Evolutionary conservation across 2,888 invertebrate genomes (phyloP).

Genomic region (Cyaniris semiargus): DNA sequence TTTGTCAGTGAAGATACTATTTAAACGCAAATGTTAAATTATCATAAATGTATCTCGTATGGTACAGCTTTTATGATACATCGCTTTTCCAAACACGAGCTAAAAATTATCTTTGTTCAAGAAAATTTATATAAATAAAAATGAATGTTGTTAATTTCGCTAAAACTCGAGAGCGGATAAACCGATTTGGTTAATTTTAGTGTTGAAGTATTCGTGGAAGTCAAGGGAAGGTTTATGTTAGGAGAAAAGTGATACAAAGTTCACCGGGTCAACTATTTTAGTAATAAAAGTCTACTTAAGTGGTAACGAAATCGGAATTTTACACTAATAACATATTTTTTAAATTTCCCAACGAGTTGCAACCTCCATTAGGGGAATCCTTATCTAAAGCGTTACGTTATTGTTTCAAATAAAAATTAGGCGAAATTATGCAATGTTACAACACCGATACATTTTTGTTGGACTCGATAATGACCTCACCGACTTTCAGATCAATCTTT

Average conservation of each 20-base stretch:
- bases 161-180: no score
- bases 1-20: no score
- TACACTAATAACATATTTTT: not conserved
- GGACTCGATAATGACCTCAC: not conserved
- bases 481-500: not conserved
- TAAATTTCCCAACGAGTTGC: not conserved
- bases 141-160: no score
- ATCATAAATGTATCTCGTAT: no score
- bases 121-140: not conserved
- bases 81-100: not conserved
- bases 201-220: no score
- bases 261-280: not conserved
- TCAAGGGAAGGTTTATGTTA: no score
- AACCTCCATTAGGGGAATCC: slow-evolving; percentile 9
- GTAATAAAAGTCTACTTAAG: not conserved
- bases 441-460: not conserved
- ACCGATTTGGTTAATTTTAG: no score
- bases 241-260: no score
- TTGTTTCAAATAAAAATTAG: slow-evolving; percentile 2
- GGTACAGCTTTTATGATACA: no score
- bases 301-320: slow-evolving; percentile 9
- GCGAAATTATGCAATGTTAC: not conserved
- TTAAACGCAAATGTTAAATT: no score
- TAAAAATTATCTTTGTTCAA: not conserved
- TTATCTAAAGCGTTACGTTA: not conserved